Conservation (phyloP, 2,888 invertebrate species). For the Anaspis maculata region DNA sequence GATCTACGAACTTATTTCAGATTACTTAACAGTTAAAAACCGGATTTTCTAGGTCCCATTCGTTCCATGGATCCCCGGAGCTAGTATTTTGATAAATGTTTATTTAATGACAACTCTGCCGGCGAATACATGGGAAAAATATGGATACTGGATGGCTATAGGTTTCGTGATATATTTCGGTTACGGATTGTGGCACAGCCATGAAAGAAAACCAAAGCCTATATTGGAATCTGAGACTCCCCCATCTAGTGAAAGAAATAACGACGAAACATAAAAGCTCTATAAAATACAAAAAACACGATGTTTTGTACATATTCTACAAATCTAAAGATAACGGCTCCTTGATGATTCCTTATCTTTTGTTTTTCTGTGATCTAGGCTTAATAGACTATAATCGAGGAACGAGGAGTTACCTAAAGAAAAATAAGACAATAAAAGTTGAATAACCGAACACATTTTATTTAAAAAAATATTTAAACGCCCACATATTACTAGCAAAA, state of each 20-base stretch:
- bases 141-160: slow-evolving; percentile 68
- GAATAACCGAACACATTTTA: too few species aligned
- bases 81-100: slow-evolving; percentile 75
- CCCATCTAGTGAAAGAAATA: too few species aligned
- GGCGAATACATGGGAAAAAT: slow-evolving; percentile 71
- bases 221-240: too few species aligned
- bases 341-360: too few species aligned
- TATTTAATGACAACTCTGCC: slow-evolving; percentile 79
- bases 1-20: slow-evolving; percentile 9
- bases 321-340: too few species aligned
- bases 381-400: too few species aligned
- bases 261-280: too few species aligned
- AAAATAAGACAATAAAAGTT: background rate
- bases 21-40: slow-evolving; percentile 2
- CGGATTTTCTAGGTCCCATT: slow-evolving; percentile 65
- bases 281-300: too few species aligned
- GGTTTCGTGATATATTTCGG: slow-evolving; percentile 45
- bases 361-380: too few species aligned
- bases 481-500: slow-evolving; percentile 1
- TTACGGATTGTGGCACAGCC: slow-evolving; percentile 66
- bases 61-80: slow-evolving; percentile 71
- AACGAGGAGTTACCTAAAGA: background rate
- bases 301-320: too few species aligned
- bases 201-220: slow-evolving; percentile 34
- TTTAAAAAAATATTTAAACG: too few species aligned